Percentiles rank a stretch among this genome's conserved stretches.
Evolutionary conservation across 2,797 vertebrate species (phyloP).

Genomic region (Gallirallus australis): DNA sequence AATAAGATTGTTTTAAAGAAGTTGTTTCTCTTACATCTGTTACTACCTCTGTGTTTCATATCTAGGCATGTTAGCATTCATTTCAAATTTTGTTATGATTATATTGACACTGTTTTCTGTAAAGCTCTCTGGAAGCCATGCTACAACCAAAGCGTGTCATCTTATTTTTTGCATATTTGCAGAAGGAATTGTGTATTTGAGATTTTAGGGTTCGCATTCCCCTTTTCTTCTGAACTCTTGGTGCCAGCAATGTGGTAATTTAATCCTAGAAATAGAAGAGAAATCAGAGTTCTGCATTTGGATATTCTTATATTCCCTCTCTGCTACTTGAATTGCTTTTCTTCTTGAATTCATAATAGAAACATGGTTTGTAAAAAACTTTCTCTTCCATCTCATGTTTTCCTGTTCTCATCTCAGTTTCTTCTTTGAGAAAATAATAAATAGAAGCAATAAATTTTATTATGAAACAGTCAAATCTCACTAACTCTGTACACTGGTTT

Average conservation of each 20-base stretch:
- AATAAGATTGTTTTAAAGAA: no score
- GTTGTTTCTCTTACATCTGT: no score
- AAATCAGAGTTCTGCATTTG: not conserved
- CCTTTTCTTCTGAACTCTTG: not conserved
- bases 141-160: not conserved
- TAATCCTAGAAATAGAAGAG: not conserved
- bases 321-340: not conserved
- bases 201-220: not conserved
- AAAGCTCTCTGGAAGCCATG: not conserved
- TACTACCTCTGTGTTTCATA: no score
- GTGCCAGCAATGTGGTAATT: not conserved
- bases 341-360: not conserved
- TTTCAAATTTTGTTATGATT: no score
- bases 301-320: not conserved
- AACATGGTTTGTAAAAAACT: not conserved
- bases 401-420: not conserved
- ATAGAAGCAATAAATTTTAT: constrained; percentile 28
- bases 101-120: no score
- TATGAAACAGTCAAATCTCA: not conserved
- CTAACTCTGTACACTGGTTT: not conserved
- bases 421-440: constrained; percentile 39
- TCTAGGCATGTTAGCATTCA: no score
- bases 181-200: not conserved
- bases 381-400: not conserved
- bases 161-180: not conserved